Evolutionary conservation across 1,140 invertebrate genomes (phyloP).

Genomic region (Chymomyza costata): DNA sequence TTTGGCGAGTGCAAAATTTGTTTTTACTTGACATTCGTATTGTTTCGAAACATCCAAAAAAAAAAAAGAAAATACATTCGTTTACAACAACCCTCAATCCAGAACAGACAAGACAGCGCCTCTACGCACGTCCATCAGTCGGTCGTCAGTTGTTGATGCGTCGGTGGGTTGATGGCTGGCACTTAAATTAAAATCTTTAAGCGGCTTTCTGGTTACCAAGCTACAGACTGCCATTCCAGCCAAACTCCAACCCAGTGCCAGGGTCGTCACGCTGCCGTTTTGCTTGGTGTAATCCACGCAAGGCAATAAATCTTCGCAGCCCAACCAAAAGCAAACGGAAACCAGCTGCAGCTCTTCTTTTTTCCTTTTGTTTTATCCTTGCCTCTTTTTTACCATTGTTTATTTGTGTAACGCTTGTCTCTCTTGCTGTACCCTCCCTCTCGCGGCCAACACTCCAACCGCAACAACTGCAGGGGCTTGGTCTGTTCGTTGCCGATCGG

Average conservation of each 20-base stretch:
- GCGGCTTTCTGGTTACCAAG: conserved; percentile 53
- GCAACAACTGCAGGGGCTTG: conserved; percentile 14
- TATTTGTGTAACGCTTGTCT: conserved; percentile 21
- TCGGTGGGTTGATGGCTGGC: not conserved
- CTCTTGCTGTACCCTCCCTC: no score
- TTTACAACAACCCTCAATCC: no score
- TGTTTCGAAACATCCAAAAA: no score
- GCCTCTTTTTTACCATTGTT: conserved; percentile 31
- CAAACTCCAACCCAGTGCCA: no score
- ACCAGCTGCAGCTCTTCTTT: conserved; percentile 42
- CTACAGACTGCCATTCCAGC: conserved; percentile 24
- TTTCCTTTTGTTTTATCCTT: conserved; percentile 30
- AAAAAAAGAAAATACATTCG: no score
- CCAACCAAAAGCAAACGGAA: conserved; percentile 18
- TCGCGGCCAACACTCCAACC: conserved; percentile 31
- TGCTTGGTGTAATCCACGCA: conserved; percentile 36
- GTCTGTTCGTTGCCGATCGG: no score
- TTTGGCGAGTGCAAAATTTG: not conserved
- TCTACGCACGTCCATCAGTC: no score
- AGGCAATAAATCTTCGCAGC: conserved; percentile 32
- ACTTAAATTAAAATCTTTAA: conserved; percentile 55
- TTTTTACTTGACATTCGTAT: no score
- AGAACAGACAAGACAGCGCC: no score
- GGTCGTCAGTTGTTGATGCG: no score
- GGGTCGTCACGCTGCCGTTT: no score